Conservation (phyloP, 2,113 vertebrate species). For the Hippocampus comes region DNA sequence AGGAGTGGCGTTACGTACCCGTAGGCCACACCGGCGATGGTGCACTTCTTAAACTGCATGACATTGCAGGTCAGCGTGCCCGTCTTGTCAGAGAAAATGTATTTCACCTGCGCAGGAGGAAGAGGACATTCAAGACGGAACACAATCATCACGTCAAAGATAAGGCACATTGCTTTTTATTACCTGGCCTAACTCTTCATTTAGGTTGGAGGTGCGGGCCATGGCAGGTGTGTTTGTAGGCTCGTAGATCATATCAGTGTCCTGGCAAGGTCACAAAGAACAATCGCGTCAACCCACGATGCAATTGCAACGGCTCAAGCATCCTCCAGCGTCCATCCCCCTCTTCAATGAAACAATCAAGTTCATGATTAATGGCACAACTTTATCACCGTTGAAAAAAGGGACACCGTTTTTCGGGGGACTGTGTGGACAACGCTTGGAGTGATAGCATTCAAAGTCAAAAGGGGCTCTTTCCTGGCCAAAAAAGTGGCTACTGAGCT, state of each 20-base stretch:
- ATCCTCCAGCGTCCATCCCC: background rate
- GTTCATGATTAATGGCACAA: background rate
- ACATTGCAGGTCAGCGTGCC: constrained; percentile 98
- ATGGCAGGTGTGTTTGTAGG: constrained; percentile 89
- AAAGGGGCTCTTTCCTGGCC: background rate
- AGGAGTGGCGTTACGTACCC: constrained; percentile 77
- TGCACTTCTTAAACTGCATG: constrained; percentile 99
- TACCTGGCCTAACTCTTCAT: constrained; percentile 97
- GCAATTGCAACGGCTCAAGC: background rate
- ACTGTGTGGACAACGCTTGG: background rate
- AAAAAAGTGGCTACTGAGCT: background rate
- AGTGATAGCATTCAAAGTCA: background rate
- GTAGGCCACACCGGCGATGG: constrained; percentile 90
- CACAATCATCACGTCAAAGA: background rate
- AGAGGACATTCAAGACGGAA: background rate
- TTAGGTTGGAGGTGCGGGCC: constrained; percentile 97
- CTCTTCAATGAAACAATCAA: background rate
- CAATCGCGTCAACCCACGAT: background rate
- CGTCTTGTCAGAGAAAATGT: constrained; percentile 99
- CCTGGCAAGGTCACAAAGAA: constrained; percentile 67
- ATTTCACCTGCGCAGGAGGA: constrained; percentile 84
- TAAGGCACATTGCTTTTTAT: background rate
- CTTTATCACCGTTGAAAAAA: too few species aligned
- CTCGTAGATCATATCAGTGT: constrained; percentile 94
- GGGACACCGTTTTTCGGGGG: background rate